These are phyloP conservation scores for Hippasteria phrygiana DNA, from an alignment of 53 echinoderm and acorn worm species.

Conservation along the genomic window DNA sequence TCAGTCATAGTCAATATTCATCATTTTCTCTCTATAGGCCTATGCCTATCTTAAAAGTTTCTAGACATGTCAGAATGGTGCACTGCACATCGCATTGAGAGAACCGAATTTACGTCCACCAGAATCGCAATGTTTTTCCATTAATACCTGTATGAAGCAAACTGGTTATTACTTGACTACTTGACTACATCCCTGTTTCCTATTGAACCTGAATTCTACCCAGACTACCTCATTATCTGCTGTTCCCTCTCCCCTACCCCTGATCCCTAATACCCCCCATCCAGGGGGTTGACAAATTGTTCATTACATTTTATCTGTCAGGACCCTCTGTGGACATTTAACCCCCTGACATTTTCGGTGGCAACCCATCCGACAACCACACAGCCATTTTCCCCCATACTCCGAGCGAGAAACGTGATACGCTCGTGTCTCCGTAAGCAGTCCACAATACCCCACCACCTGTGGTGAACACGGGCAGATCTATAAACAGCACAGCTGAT, in stretches of 20 bases:
- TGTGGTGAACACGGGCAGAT: conserved; percentile 42
- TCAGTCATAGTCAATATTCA: no score
- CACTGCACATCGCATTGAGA: no score
- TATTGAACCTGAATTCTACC: not conserved
- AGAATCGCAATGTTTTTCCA: no score
- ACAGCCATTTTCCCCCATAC: not conserved
- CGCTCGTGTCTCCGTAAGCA: conserved; percentile 1
- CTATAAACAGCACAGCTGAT: conserved; percentile 46
- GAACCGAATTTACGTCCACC: no score
- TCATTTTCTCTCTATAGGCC: no score
- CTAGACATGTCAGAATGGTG: no score
- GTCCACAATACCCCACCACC: conserved; percentile 19
- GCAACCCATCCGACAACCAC: not conserved
- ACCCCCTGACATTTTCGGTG: conserved; percentile 55
- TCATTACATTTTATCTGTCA: conserved; percentile 27
- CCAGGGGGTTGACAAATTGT: conserved; percentile 54
- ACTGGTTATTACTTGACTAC: no score
- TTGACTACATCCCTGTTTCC: no score
- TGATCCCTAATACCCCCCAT: conserved; percentile 27
- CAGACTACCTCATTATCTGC: not conserved
- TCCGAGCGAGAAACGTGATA: not conserved
- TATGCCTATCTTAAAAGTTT: no score
- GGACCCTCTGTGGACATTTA: conserved; percentile 31
- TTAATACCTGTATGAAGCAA: no score
- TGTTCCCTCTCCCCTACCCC: not conserved